Conservation (phyloP, 2,888 invertebrate genomes). For the Spilarctia lutea region DNA sequence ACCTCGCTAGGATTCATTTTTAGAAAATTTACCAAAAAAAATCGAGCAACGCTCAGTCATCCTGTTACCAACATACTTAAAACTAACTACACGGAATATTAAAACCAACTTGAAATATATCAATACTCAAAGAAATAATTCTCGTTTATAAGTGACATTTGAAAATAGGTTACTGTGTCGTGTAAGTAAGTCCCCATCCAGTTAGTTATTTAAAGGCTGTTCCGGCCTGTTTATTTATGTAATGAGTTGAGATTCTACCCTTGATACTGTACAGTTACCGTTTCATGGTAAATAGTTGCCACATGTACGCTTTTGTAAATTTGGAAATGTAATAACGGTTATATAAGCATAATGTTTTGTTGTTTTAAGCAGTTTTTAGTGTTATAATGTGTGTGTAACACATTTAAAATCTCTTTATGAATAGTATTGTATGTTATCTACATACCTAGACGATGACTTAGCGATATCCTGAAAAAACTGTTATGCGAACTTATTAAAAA, state of each 20-base stretch:
- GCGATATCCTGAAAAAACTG: neutral
- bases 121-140: constrained; percentile 39
- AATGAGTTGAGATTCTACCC: constrained; percentile 22
- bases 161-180: constrained; percentile 21
- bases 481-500: neutral
- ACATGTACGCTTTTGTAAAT: constrained; percentile 1
- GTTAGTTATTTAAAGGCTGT: constrained; percentile 22
- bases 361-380: neutral
- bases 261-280: constrained; percentile 11
- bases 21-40: too few relatives aligned
- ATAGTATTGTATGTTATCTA: neutral
- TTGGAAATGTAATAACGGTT: neutral
- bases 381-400: too few relatives aligned
- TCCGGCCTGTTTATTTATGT: constrained; percentile 26
- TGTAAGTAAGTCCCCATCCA: constrained; percentile 13
- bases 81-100: neutral
- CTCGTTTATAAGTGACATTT: constrained; percentile 42
- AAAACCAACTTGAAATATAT: constrained; percentile 32
- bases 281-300: constrained; percentile 10
- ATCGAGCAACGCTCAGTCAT: too few relatives aligned
- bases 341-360: neutral
- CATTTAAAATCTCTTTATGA: neutral
- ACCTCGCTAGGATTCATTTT: too few relatives aligned
- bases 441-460: neutral
- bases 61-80: too few relatives aligned